phyloP scores from a whole-genome alignment of 2,888 invertebrate genomes.

The Amorpha juglandis region DNA sequence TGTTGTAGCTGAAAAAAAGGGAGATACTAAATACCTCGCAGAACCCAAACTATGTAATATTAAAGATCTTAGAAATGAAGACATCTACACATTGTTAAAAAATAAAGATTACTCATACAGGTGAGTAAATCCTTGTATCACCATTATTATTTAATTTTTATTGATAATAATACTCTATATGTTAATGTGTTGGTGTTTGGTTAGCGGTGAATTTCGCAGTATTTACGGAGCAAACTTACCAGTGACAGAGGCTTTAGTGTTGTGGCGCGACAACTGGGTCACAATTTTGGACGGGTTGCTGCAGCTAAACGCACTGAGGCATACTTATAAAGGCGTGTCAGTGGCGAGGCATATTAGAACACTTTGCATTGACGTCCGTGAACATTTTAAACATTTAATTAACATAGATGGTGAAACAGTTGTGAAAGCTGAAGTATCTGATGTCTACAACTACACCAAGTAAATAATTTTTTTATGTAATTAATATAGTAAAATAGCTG shows the following conservation, averaged over 20 bases:
- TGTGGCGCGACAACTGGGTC: slow-evolving; percentile 86
- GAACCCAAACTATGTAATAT: not conserved
- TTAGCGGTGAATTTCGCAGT: slow-evolving; percentile 25
- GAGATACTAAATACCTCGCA: not conserved
- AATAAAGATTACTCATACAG: slow-evolving; percentile 46
- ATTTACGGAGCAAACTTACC: slow-evolving; percentile 13
- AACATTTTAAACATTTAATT: slow-evolving; percentile 26
- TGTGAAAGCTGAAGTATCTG: slow-evolving; percentile 23
- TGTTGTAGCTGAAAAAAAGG: not conserved
- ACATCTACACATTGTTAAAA: slow-evolving; percentile 46
- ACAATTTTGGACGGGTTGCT: slow-evolving; percentile 91
- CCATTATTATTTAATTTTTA: not conserved
- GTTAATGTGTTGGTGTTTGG: not conserved
- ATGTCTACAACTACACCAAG: slow-evolving; percentile 28
- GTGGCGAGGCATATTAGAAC: slow-evolving; percentile 80
- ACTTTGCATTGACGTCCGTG: slow-evolving; percentile 41
- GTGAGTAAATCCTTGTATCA: slow-evolving; percentile 34
- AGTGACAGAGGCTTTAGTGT: slow-evolving; percentile 16
- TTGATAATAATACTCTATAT: not conserved
- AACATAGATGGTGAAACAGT: not conserved
- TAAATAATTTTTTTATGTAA: slow-evolving; percentile 22
- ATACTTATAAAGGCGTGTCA: slow-evolving; percentile 83
- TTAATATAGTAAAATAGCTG: not conserved
- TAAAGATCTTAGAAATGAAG: slow-evolving; percentile 34
- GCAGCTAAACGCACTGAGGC: slow-evolving; percentile 87